These are phyloP conservation scores for Azorinus chamasolen DNA, from an alignment of 2,888 invertebrate genomes.

Conservation along the genomic window DNA sequence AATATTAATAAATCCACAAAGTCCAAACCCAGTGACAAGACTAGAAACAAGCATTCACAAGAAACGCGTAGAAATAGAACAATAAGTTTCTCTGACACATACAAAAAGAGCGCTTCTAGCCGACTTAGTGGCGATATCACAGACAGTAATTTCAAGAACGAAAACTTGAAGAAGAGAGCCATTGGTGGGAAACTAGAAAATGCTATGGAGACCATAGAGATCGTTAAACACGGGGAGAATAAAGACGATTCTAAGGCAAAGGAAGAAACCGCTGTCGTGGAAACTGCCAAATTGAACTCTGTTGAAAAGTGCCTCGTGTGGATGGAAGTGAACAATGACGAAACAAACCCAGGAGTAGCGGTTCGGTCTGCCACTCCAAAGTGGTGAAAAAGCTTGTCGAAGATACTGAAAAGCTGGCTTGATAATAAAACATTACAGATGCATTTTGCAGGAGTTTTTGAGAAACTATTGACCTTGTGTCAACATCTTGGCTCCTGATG, in stretches of 20 bases:
- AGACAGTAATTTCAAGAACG: constrained; percentile 32
- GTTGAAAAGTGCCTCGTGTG: constrained; percentile 75
- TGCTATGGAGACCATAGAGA: constrained; percentile 66
- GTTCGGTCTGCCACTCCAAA: too few species aligned
- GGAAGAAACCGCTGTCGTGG: constrained; percentile 60
- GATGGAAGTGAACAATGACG: constrained; percentile 67
- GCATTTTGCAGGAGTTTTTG: too few species aligned
- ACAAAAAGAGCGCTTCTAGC: constrained; percentile 37
- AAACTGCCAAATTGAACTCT: constrained; percentile 66
- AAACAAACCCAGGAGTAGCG: too few species aligned
- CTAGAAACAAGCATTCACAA: constrained; percentile 15
- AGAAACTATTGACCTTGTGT: too few species aligned
- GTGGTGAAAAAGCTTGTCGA: too few species aligned
- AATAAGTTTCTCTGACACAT: constrained; percentile 52
- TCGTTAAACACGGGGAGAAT: constrained; percentile 49
- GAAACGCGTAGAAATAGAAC: constrained; percentile 21
- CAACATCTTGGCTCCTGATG: too few species aligned
- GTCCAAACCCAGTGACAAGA: constrained; percentile 7
- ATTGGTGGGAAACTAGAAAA: constrained; percentile 61
- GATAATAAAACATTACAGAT: too few species aligned
- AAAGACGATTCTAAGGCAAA: neutral
- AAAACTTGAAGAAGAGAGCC: constrained; percentile 29
- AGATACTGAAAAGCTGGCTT: too few species aligned
- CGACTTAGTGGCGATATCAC: constrained; percentile 67
- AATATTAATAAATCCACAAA: neutral